A percentile compares a stretch with the other conserved stretches of the same genome.
Evolutionary conservation across 2,797 vertebrate genomes (phyloP).

Genomic region (Enteromius unitaeniatus): DNA sequence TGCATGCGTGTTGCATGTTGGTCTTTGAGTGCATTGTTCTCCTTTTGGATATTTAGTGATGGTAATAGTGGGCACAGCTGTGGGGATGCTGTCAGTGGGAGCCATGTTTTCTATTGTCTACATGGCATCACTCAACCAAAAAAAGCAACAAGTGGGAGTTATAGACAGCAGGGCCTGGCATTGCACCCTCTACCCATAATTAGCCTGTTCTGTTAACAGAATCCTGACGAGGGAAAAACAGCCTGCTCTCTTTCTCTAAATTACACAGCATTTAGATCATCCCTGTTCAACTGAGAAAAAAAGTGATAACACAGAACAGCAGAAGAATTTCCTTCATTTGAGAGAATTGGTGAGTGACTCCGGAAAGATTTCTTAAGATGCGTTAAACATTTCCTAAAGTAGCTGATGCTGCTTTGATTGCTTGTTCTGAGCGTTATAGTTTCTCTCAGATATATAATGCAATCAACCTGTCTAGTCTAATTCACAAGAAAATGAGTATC

Average conservation of each 20-base stretch:
- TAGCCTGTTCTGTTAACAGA: slow-evolving; percentile 56
- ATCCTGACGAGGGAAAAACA: slow-evolving; percentile 49
- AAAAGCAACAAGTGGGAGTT: slow-evolving; percentile 62
- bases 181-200: slow-evolving; percentile 52
- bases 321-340: background rate
- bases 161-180: slow-evolving; percentile 51
- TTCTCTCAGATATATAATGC: background rate
- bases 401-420: background rate
- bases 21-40: background rate
- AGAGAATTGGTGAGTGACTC: background rate
- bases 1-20: background rate
- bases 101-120: slow-evolving; percentile 46
- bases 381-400: background rate
- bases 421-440: background rate
- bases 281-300: slow-evolving; percentile 38
- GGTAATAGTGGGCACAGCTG: slow-evolving; percentile 49
- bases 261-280: slow-evolving; percentile 58
- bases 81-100: slow-evolving; percentile 21
- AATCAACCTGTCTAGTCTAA: background rate
- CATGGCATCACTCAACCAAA: slow-evolving; percentile 53
- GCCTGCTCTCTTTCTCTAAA: slow-evolving; percentile 54
- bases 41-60: slow-evolving; percentile 19
- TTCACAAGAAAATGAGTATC: background rate
- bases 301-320: slow-evolving; percentile 16
- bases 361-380: background rate